phyloP scores from a whole-genome alignment of 2,797 vertebrate species.

The Enteromius anoplus region DNA sequence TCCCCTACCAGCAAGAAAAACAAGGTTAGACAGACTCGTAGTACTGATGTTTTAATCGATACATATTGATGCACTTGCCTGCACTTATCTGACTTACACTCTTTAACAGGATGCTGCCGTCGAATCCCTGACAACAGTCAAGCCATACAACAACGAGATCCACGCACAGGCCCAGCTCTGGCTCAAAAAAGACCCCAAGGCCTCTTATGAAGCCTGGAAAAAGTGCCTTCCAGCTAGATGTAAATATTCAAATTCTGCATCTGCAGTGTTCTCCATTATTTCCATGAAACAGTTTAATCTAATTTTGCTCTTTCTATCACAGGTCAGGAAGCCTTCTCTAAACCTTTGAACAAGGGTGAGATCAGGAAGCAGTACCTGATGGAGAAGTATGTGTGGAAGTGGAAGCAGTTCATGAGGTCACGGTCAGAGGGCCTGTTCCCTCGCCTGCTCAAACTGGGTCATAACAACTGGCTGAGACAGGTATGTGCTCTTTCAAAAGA shows the following conservation, averaged over 20 bases:
- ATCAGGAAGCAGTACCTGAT: conserved; percentile 89
- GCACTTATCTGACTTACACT: conserved; percentile 25
- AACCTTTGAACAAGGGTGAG: conserved; percentile 87
- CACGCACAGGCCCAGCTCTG: conserved; percentile 97
- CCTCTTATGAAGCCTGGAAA: conserved; percentile 97
- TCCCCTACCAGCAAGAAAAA: conserved; percentile 98
- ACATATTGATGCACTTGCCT: neutral
- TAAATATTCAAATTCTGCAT: conserved; percentile 61
- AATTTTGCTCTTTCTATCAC: conserved; percentile 15
- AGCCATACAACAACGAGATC: conserved; percentile 98
- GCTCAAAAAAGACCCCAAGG: conserved; percentile 98
- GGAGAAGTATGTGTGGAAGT: conserved; percentile 97
- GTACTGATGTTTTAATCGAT: neutral
- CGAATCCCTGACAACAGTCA: conserved; percentile 94
- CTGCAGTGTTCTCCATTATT: neutral
- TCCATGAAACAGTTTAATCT: neutral
- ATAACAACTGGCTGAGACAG: conserved; percentile 98
- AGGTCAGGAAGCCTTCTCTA: conserved; percentile 84
- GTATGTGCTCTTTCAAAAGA: conserved; percentile 67
- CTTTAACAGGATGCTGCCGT: conserved; percentile 86
- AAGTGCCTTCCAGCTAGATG: conserved; percentile 97
- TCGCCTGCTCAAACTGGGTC: conserved; percentile 92
- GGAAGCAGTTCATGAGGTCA: conserved; percentile 94
- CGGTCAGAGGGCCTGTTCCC: conserved; percentile 85
- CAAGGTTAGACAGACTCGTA: conserved; percentile 80